A percentile compares a stretch with the other conserved stretches of the same genome.
Evolutionary conservation across 2,888 invertebrate species (phyloP).

Genomic region (Lutraria lutraria): DNA sequence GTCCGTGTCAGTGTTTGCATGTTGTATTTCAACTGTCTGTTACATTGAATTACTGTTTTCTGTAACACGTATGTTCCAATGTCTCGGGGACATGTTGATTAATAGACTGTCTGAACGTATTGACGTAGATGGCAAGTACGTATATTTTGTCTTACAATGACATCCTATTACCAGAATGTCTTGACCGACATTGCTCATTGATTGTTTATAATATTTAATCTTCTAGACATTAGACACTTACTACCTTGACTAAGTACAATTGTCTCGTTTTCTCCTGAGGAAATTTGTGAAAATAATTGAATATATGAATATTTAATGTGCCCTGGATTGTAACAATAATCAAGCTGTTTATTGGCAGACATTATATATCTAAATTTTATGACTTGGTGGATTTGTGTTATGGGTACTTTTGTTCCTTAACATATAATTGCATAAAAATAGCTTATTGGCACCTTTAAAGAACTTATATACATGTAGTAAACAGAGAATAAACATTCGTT

Average conservation of each 20-base stretch:
- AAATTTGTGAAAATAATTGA: not conserved
- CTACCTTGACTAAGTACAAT: not conserved
- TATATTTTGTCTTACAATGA: not conserved
- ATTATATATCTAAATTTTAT: too few relatives aligned
- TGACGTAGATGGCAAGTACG: not conserved
- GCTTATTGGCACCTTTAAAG: too few relatives aligned
- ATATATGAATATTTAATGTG: too few relatives aligned
- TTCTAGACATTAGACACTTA: not conserved
- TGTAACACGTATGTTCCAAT: not conserved
- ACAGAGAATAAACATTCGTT: too few relatives aligned
- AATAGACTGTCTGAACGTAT: not conserved
- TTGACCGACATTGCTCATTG: not conserved
- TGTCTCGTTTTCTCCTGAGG: not conserved
- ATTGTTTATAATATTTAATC: not conserved
- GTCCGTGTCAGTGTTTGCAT: too few relatives aligned
- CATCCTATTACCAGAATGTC: not conserved
- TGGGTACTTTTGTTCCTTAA: too few relatives aligned
- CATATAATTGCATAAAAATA: too few relatives aligned
- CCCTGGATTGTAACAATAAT: too few relatives aligned
- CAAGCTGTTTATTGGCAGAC: too few relatives aligned
- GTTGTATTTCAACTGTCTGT: not conserved
- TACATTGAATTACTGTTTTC: not conserved
- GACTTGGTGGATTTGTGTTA: too few relatives aligned
- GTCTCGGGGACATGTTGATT: not conserved
- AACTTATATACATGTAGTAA: too few relatives aligned